These are phyloP conservation scores for Drosophila ironensis DNA, from an alignment of 1,140 invertebrate genomes.

Conservation along the genomic window DNA sequence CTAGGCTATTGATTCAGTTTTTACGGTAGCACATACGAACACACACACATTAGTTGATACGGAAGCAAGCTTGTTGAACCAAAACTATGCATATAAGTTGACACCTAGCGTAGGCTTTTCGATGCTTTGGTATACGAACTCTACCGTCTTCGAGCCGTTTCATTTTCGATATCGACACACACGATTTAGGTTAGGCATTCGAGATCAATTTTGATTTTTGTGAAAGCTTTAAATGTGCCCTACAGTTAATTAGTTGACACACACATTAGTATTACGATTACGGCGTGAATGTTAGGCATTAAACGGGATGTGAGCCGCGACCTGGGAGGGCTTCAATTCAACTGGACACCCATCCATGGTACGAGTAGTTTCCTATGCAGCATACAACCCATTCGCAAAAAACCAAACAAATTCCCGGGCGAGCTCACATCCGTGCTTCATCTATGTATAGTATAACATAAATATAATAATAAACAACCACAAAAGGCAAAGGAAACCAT, in stretches of 20 bases:
- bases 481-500: conserved; percentile 28
- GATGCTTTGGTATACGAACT: conserved; percentile 19
- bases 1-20: conserved; percentile 56
- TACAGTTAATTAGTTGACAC: conserved; percentile 30
- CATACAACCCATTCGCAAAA: not conserved
- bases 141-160: conserved; percentile 1
- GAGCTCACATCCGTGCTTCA: conserved; percentile 20
- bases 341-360: conserved; percentile 1
- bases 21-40: not conserved
- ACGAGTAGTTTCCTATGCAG: conserved; percentile 12
- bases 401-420: not conserved
- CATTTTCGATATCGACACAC: conserved; percentile 16
- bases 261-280: conserved; percentile 4
- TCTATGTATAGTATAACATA: conserved; percentile 30
- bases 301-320: conserved; percentile 1
- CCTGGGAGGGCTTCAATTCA: not conserved
- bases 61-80: conserved; percentile 74
- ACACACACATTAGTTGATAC: conserved; percentile 29
- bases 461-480: not conserved
- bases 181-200: conserved; percentile 16
- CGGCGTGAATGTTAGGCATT: conserved; percentile 11
- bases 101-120: conserved; percentile 15
- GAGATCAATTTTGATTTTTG: conserved; percentile 42
- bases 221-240: conserved; percentile 81
- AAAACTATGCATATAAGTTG: conserved; percentile 68